Percentiles rank a stretch among this genome's conserved stretches.
phyloP scores from a whole-genome alignment of 2,113 vertebrate species.

The Lepus americanus region DNA sequence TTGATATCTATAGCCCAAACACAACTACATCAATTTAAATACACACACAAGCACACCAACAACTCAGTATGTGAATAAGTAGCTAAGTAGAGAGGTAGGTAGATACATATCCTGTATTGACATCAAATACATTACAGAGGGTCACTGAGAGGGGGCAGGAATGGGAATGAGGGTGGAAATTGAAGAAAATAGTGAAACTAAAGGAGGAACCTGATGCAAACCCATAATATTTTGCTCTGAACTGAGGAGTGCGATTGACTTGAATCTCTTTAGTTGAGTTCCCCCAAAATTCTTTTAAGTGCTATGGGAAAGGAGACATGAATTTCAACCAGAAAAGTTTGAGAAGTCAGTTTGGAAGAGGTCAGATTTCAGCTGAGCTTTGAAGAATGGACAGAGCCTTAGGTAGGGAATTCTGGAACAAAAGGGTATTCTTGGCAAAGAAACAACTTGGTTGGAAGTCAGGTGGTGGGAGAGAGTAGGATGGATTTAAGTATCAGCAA shows the following conservation, averaged over 20 bases:
- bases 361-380: conserved; percentile 52
- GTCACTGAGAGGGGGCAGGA: not conserved
- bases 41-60: not conserved
- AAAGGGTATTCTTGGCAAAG: not conserved
- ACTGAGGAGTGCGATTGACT: not conserved
- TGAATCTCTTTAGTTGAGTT: not conserved
- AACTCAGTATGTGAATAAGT: not conserved
- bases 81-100: not conserved
- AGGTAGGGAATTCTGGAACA: conserved; percentile 6
- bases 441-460: not conserved
- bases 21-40: conserved; percentile 20
- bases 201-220: not conserved
- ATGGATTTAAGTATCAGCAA: conserved; percentile 12
- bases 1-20: not conserved
- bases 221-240: conserved; percentile 51
- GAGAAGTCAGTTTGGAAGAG: conserved; percentile 35
- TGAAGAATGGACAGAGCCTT: conserved; percentile 5
- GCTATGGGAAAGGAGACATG: not conserved
- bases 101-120: not conserved
- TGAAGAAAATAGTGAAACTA: conserved; percentile 33
- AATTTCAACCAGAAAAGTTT: conserved; percentile 10
- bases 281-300: not conserved
- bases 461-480: not conserved
- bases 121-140: conserved; percentile 31
- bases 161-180: conserved; percentile 6